Conservation (phyloP, 2,113 vertebrate genomes). For the Eupsittula cactorum region DNA sequence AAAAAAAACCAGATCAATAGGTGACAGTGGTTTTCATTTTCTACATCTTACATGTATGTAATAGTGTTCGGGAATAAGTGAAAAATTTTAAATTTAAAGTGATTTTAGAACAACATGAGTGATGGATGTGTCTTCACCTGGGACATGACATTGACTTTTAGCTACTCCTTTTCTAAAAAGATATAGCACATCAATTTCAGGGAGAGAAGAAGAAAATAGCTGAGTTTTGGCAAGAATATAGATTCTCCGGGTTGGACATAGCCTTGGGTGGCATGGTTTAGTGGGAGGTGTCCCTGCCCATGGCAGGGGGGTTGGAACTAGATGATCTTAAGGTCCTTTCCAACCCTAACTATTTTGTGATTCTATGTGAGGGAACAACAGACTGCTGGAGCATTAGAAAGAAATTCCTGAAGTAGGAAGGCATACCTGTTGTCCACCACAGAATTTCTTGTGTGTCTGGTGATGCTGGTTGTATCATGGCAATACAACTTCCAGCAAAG, state of each 20-base stretch:
- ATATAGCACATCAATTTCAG: neutral
- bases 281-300: no score
- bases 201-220: neutral
- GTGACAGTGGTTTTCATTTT: neutral
- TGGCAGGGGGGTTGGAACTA: no score
- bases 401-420: neutral
- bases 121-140: neutral
- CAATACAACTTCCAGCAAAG: neutral
- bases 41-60: neutral
- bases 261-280: no score
- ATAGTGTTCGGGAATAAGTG: neutral
- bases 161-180: neutral
- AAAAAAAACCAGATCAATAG: neutral
- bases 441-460: neutral
- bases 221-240: neutral
- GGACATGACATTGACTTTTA: neutral
- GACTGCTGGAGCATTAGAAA: neutral
- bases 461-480: accelerated
- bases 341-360: no score
- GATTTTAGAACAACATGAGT: neutral
- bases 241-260: neutral
- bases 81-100: neutral
- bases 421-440: neutral
- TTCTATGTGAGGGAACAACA: neutral
- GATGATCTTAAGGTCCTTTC: no score